A percentile compares a stretch with the other conserved stretches of the same genome.
Evolutionary conservation across 2,888 invertebrate species (phyloP).

Genomic region (Isotomurus palustris): DNA sequence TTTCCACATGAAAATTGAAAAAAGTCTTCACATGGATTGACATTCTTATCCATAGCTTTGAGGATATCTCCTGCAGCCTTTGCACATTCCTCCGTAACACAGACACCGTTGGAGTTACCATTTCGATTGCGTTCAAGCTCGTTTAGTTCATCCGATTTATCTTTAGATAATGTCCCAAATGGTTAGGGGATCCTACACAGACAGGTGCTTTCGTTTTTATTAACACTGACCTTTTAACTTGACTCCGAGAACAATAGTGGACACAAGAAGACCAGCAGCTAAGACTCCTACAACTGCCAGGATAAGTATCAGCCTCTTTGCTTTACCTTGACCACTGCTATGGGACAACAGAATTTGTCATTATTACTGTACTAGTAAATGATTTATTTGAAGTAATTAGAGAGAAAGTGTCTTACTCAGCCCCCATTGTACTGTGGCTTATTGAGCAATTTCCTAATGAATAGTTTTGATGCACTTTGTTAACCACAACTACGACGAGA

Average conservation of each 20-base stretch:
- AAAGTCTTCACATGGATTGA: slow-evolving; percentile 54
- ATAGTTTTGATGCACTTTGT: too few species aligned
- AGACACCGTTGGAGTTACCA: too few species aligned
- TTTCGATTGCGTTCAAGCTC: not conserved
- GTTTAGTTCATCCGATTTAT: slow-evolving; percentile 20
- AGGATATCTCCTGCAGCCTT: slow-evolving; percentile 47
- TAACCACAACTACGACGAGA: too few species aligned
- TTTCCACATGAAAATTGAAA: slow-evolving; percentile 54
- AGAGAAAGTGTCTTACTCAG: too few species aligned
- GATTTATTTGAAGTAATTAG: too few species aligned
- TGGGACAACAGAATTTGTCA: too few species aligned
- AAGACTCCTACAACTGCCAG: slow-evolving; percentile 21
- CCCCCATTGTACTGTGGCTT: too few species aligned
- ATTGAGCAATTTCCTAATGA: too few species aligned
- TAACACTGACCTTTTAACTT: slow-evolving; percentile 20
- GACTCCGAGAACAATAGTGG: slow-evolving; percentile 27
- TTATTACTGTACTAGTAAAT: too few species aligned
- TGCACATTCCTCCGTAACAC: slow-evolving; percentile 31
- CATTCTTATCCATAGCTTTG: slow-evolving; percentile 49
- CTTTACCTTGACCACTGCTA: too few species aligned
- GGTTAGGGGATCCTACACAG: not conserved
- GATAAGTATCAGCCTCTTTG: slow-evolving; percentile 20
- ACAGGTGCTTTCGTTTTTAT: not conserved
- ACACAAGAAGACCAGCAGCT: slow-evolving; percentile 20
- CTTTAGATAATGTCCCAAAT: slow-evolving; percentile 4